Evolutionary conservation across 1,140 invertebrate genomes (phyloP).

Genomic region (Hyphantria cunea): DNA sequence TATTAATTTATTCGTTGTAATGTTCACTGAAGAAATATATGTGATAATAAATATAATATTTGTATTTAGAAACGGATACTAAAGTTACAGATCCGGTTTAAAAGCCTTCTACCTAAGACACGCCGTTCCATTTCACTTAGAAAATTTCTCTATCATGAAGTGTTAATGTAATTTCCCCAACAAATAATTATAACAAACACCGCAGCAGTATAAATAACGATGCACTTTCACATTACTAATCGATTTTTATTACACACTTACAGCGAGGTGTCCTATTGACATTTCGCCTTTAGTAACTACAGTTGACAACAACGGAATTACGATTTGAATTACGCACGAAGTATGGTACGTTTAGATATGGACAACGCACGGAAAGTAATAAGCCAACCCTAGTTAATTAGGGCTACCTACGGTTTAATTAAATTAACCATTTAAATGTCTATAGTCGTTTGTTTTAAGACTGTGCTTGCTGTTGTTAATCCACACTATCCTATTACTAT

Average conservation of each 20-base stretch:
- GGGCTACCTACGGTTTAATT: neutral
- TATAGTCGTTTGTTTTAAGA: too few species aligned
- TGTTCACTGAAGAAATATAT: too few species aligned
- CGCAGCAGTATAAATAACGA: slow-evolving; percentile 2
- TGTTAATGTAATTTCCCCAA: neutral
- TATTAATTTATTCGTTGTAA: too few species aligned
- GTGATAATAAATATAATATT: too few species aligned
- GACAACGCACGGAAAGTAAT: slow-evolving; percentile 8
- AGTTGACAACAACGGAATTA: slow-evolving; percentile 1
- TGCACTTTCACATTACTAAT: slow-evolving; percentile 16
- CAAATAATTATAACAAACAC: too few species aligned
- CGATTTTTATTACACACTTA: slow-evolving; percentile 5
- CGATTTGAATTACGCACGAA: slow-evolving; percentile 20
- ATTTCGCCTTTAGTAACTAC: slow-evolving; percentile 11
- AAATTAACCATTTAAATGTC: too few species aligned
- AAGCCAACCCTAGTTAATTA: slow-evolving; percentile 4
- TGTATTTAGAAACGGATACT: too few species aligned
- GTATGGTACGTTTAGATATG: neutral
- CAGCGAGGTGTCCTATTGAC: slow-evolving; percentile 26
- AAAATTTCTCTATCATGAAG: neutral
- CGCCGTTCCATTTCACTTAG: neutral
- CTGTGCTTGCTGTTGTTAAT: too few species aligned
- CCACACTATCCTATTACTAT: too few species aligned
- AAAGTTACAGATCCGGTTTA: too few species aligned
- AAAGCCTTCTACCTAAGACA: too few species aligned